Evolutionary conservation across 2,888 invertebrate species (phyloP), one percentile per base, ranked within the genome.

Genomic region (Amphipyra berbera): DNA sequence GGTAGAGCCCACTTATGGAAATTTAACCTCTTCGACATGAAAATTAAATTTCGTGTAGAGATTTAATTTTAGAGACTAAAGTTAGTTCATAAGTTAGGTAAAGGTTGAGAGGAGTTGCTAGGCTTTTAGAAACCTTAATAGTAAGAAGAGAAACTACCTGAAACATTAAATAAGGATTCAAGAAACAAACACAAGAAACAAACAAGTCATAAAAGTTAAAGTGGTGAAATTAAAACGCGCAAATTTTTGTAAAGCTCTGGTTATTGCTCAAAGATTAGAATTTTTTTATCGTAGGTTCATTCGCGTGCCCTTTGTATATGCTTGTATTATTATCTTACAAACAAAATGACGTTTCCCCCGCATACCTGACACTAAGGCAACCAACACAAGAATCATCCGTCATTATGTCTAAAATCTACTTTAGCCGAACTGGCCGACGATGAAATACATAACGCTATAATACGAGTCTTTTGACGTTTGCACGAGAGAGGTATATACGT

Each of bases 1-100:
- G 37, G 37, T 37, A 2, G 10, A 37, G 10, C 37, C 8, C 37
- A 10, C 6, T n/a, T 14, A 5, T 41, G 41, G 41, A 30, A 13
- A 46, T 21, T 3, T 55, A 9, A 30, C 13, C 38, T 41, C 9
- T 33, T 33, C 10, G 42, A 27, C 8, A 37, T 37, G 30, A 5
- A 30, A 49, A 49, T 41, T 38, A 1, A 37, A 44, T 35, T 21
- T 15, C 30, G 40, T 48, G 14, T 40, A 44, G 14, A 27, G 14
- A 27, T n/a, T 48, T 10, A 8, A 44, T 63, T 45, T 33, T 63
- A 58, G 47, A 27, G 47, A 8, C 47, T 40, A 52, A 52, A 68
- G 47, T 65, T 64, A 49, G 47, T 58, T 50, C 42, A 38, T 35
- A 65, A 65, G 47, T 59, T 60, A 9, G 10, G 13, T 10, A 53